Base-by-base conservation (phyloP, 2,888 invertebrate genomes). In the Theretra japonica region DNA sequence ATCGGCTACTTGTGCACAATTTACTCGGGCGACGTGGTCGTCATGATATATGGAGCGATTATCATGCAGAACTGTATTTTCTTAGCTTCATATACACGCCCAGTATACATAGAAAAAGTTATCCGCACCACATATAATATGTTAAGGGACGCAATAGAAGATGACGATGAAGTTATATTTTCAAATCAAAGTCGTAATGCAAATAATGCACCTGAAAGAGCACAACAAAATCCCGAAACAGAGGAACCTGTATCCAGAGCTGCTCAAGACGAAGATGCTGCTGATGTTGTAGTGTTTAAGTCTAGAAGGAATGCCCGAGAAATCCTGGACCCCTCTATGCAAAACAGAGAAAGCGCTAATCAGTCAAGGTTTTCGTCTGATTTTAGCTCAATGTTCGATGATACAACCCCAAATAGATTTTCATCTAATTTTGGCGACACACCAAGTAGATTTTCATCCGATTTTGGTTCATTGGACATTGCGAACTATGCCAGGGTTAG, bases 111-210 rank as follows among this genome's bases (percentile, higher is more conserved):
- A 71, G 93, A 93, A 79, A 90, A 82, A 74, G 92, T 93, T 2
- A 86, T 95, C n/a, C 86, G 88, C 78, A 86, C 87, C 71, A 94
- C 93, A 0, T 94, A 95, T 76, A 95, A 94, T 75, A 92, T 92
- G 87, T 80, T 94, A 1, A 81, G 92, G 72, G 94, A 92, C 30
- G 91, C 90, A 0, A 90, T 86, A 0, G 95, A 95, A 73, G 95
- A 95, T 69, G 95, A 95, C 23, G 96, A 96, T 77, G 95, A 95
- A 84, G 95, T 95, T 4, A 95, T 96, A 77, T 95, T 95, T 77
- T 94, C 95, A 0, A 93, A 92, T 76, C 90, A 90, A 85, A 85
- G 77, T 62, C 75, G 76, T 11, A 73, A 73, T 56, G 60, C 71
- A 48, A 73, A 72, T 50, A 77, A 74, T 4, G 50, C 58, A 72